Evolutionary conservation across 1,140 invertebrate genomes (phyloP).

Genomic region (Drosophila micromelanica): DNA sequence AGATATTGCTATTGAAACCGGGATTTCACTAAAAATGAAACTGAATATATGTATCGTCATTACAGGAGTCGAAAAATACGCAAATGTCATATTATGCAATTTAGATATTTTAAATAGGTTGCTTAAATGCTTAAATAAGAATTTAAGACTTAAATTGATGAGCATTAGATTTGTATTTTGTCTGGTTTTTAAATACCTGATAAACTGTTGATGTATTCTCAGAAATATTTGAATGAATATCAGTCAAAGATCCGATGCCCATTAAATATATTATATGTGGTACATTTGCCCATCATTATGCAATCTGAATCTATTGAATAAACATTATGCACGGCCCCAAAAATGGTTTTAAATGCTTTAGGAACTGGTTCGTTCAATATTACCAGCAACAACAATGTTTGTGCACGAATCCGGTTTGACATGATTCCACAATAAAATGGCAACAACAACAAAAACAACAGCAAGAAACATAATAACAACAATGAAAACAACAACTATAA

Average conservation of each 20-base stretch:
- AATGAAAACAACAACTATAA: slow-evolving; percentile 6
- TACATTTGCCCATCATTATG: slow-evolving; percentile 47
- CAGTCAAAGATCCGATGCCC: neutral
- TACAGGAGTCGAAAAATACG: no score
- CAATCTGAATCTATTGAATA: slow-evolving; percentile 55
- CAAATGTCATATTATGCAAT: no score
- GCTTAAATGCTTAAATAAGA: no score
- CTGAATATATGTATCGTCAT: no score
- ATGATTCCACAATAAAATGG: slow-evolving; percentile 70
- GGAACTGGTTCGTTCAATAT: slow-evolving; percentile 58
- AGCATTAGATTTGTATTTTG: neutral
- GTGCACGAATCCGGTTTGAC: slow-evolving; percentile 77
- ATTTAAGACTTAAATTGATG: no score
- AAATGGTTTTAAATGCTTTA: slow-evolving; percentile 62
- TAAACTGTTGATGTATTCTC: neutral
- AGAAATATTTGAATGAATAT: no score
- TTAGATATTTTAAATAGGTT: no score
- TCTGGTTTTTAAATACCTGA: no score
- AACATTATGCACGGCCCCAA: slow-evolving; percentile 54
- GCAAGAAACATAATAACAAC: neutral
- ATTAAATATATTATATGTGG: slow-evolving; percentile 7
- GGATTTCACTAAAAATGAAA: no score
- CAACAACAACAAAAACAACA: slow-evolving; percentile 26
- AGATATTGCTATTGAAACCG: neutral
- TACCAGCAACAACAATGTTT: slow-evolving; percentile 40